A percentile compares a stretch with the other conserved stretches of the same genome.
Conservation (phyloP, 2,113 vertebrate genomes). For the Cephalopholis sonnerati region DNA sequence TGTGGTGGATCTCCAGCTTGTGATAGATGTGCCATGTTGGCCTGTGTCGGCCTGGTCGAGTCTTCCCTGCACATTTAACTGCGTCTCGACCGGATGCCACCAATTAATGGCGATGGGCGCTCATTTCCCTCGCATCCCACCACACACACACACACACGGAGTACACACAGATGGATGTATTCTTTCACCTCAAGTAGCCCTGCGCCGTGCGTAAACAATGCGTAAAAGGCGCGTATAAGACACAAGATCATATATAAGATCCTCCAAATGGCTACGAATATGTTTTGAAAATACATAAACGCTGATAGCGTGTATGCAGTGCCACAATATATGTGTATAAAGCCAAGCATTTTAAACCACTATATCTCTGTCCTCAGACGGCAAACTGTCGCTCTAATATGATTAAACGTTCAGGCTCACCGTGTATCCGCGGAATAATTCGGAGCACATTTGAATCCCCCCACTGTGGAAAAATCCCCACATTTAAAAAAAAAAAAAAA, state of each 20-base stretch:
- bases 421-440: conserved; percentile 28
- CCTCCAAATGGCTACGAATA: not conserved
- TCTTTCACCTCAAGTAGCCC: not conserved
- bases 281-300: not conserved
- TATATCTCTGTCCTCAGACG: not conserved
- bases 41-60: not conserved
- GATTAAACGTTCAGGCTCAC: not conserved
- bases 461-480: not conserved
- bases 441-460: not conserved
- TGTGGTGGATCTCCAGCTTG: conserved; percentile 6
- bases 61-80: conserved; percentile 49
- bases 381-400: not conserved
- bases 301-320: no score
- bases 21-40: conserved; percentile 14
- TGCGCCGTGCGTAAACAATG: conserved; percentile 31
- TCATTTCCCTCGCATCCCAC: conserved; percentile 49
- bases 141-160: conserved; percentile 5
- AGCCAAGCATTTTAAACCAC: not conserved
- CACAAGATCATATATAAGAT: not conserved
- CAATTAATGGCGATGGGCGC: conserved; percentile 69
- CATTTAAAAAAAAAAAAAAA: no score
- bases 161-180: conserved; percentile 2
- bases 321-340: not conserved
- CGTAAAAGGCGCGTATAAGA: conserved; percentile 15
- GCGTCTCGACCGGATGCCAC: conserved; percentile 68